A percentile compares a stretch with the other conserved stretches of the same genome.
These are phyloP conservation scores for Zonotrichia leucophrys DNA, from an alignment of 2,113 vertebrate species.

Conservation along the genomic window DNA sequence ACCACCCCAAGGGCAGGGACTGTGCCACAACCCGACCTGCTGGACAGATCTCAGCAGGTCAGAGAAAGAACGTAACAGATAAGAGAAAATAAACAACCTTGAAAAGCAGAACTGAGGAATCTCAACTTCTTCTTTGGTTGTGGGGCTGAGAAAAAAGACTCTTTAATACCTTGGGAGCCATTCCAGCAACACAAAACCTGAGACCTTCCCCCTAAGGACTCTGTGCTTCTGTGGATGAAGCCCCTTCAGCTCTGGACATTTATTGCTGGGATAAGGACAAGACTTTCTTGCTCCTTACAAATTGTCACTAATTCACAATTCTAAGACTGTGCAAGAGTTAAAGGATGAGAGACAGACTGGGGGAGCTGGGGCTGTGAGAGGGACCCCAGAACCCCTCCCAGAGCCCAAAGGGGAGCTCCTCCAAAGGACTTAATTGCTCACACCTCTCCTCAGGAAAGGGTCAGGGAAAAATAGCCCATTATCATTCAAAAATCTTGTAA, in stretches of 20 bases:
- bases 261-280: neutral
- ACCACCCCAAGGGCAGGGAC: too few relatives aligned
- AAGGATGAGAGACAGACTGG: neutral
- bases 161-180: too few relatives aligned
- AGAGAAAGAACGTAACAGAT: too few relatives aligned
- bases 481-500: neutral
- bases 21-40: too few relatives aligned
- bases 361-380: neutral
- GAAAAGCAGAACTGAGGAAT: too few relatives aligned
- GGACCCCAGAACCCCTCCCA: neutral
- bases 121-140: too few relatives aligned
- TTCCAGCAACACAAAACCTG: too few relatives aligned
- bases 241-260: neutral
- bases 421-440: neutral
- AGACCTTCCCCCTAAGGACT: too few relatives aligned
- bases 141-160: too few relatives aligned
- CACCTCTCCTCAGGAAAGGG: neutral
- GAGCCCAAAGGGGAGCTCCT: neutral
- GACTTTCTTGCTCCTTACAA: neutral
- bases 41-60: too few relatives aligned
- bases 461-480: neutral
- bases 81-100: too few relatives aligned
- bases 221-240: neutral
- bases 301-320: neutral
- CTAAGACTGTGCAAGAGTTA: neutral